Base-by-base conservation (phyloP, 2,888 invertebrate species). In the Lasioglossum marginatum region DNA sequence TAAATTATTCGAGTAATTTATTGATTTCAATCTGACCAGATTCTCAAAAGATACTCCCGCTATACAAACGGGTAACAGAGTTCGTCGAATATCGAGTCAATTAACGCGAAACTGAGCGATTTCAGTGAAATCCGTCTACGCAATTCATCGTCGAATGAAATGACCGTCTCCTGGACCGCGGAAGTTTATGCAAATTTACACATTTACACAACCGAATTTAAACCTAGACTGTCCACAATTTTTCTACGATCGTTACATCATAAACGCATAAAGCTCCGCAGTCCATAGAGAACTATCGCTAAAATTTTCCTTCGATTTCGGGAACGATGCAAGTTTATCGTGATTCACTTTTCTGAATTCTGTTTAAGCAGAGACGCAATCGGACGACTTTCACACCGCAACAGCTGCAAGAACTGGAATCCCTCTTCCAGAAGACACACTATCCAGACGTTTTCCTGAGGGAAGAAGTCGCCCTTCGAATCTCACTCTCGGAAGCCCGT, bases 321-420 rank as follows among this genome's bases (percentile, higher is more conserved):
- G 6, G 31, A 31, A 63, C 34, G 10, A 19, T 31, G 31, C 31
- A 4, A 37, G 23, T 23, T 23, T 48, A 52, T n/a, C 23, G 31
- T 72, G 8, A 70, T 83, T 79, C 82, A 85, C 31, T 85, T 80
- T 86, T 77, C 19, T 79, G 45, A 82, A 87, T 84, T 70, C 66
- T 89, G 87, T 87, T 88, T 90, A 85, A 92, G 83, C 97, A 99
- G 96, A 96, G 99, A 85, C 96, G 99, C 86, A 99, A 99, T 95
- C 96, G 99, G 52, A 99, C 99, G 14, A 99, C 99, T 0, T 99
- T 99, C 95, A 98, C 98, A 45, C 98, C 99, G 1, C 98, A 98
- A 94, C 99, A 99, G 95, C 96, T 99, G 74, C 98, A 98, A 93
- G 98, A 99, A 93, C 95, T 99, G 92, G 99, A 99, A 95, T 97